These are phyloP conservation scores for Macropus fuliginosus DNA, from an alignment of 2,797 vertebrate genomes.

Conservation along the genomic window DNA sequence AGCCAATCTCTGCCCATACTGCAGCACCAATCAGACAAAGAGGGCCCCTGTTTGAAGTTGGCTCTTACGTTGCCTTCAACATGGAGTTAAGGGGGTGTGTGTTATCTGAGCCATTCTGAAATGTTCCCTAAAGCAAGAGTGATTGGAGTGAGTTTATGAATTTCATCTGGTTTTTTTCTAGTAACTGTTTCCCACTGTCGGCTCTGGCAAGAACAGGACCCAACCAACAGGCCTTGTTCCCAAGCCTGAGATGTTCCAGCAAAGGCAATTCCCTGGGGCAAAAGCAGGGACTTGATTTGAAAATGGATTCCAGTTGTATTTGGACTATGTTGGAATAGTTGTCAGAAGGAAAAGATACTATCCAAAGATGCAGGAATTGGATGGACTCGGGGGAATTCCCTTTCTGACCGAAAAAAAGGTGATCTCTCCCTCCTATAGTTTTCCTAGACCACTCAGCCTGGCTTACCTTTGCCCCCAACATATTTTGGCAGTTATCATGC, in stretches of 20 bases:
- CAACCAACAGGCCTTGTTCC: background rate
- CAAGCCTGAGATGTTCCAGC: background rate
- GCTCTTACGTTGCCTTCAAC: background rate
- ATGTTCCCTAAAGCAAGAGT: background rate
- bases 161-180: constrained; percentile 43
- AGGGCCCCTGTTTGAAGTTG: background rate
- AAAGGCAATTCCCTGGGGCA: background rate
- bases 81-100: background rate
- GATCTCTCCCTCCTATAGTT: background rate
- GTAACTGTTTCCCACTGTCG: constrained; percentile 3
- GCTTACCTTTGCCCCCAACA: background rate
- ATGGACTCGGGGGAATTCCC: constrained; percentile 14
- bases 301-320: constrained; percentile 19
- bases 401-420: background rate
- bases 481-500: background rate
- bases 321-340: background rate
- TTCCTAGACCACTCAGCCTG: background rate
- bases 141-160: background rate
- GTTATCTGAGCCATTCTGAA: constrained; percentile 8
- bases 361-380: constrained; percentile 10
- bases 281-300: background rate
- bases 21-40: background rate
- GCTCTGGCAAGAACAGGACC: background rate
- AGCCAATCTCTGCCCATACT: constrained; percentile 8
- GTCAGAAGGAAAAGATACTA: constrained; percentile 36